Evolutionary conservation across 2,113 vertebrate genomes (phyloP), one percentile per base, ranked within the genome.

Genomic region (Limnothrissa miodon): DNA sequence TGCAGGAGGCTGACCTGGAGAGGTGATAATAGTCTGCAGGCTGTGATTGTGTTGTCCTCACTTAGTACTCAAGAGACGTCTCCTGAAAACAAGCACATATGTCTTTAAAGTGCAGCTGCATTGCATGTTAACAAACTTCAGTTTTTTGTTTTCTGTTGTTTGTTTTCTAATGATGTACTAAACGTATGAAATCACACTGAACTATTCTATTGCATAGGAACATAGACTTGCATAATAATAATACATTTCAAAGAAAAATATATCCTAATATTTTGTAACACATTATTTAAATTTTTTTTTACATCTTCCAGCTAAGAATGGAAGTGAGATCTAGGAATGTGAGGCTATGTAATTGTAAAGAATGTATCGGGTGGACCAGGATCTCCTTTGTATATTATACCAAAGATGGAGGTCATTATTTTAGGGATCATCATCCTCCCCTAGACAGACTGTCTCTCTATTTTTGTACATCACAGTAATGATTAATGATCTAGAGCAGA

Each of bases 1-100:
- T 83, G 87, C 84, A 78, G 88, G 86, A 70, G 81, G 44, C 79
- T 44, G 70, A 81, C 84, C 81, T 83, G 79, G 48, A 80, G 79
- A 87, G 85, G 83, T 85, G 78, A 62, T 81, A 81, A 78, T 82
- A 80, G 83, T 85, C 33, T 29, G 29, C 66, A 74, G 66, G 33
- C 29, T 39, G 11, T 74, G 33, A 74, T 74, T 36, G 66, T 36
- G 33, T 74, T 74, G 29, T 36, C 15, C 29, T 74, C 66, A 21
- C 33, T 74, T 21, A 7, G 19, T 21, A 56, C 51, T 56, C 51
- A 1, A 53, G 48, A 53, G 19, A 21, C 48, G 6, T 56, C 51
- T 56, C 4, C 51, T 56, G 19, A 23, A 56, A 56, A 56, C 51
- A 56, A 56, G 21, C 51, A 23, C 51, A 15, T n/a, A n/a, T 48